Base-by-base conservation (phyloP, 2,113 vertebrate genomes). In the Brachyhypopomus occidentalis region DNA sequence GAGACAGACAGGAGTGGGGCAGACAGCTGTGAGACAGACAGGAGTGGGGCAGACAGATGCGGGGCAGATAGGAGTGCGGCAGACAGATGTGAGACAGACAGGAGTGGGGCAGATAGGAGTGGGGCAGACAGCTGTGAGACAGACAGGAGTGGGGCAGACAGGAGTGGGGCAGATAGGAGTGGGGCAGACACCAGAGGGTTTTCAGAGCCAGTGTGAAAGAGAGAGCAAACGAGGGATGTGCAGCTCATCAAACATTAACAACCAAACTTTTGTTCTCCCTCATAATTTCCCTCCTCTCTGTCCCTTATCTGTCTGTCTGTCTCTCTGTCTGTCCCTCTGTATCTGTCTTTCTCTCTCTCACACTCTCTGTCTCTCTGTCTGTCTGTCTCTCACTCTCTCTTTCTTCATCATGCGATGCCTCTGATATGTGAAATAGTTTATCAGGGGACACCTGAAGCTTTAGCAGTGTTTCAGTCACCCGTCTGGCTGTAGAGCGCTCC, bases 191-290 rank as follows among this genome's bases (percentile, higher is more conserved):
- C 30, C 30, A 30, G 30, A 30, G 30, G 30, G 30, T 30, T 41
- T 70, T 41, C 9, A 70, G 0, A 70, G 36, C 3, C 20, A n/a
- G 66, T 66, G 20, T 27, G 63, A 11, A 67, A 19, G 5, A 58
- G 41, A 55, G 52, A 63, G 17, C 48, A 23, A 27, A 23, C 30
- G 17, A 67, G 41, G 34, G 45, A 69, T 8, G 19, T 27, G 19
- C 38, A 30, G 4, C 38, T 71, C 41, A 79, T 79, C 20, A 71
- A 79, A 71, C 60, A 36, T 78, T 69, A 58, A 69, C 9, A 23
- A 23, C 23, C 48, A 27, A 9, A 70, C 66, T 41, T 70, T 41
- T 70, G 34, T 41, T 70, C 20, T 70, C 36, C 48, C 45, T n/a
- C 3, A 6, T 22, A 55, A 41, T 55, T 27, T 14, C 17, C 25